Base-by-base conservation (phyloP, 2,797 vertebrate genomes). In the Urophycis tenuis region DNA sequence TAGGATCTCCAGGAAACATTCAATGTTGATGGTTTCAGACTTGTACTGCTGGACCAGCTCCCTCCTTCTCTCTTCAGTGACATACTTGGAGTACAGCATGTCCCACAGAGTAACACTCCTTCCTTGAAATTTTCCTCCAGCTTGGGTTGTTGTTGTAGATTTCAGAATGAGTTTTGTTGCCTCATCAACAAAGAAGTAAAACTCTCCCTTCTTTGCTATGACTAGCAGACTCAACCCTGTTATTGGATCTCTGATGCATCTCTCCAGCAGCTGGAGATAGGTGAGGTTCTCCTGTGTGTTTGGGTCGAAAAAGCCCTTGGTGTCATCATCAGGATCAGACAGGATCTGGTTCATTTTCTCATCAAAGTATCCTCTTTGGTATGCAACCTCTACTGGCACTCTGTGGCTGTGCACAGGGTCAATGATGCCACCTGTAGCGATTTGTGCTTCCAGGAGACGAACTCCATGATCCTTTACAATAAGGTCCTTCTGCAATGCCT, bases 271-370 rank as follows among this genome's bases (percentile, higher is more conserved):
- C 78, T 95, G 93, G 80, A 93, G 8, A 17, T 95, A 95, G 0
- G 94, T 95, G 1, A 95, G 92, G 78, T 94, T 95, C 86, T 95
- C 93, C 0, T 95, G 90, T 0, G 94, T 95, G 87, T 95, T 95
- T 79, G 95, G 94, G 79, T 94, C 94, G 0, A 94, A 94, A 82
- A 95, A 95, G 30, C 93, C 93, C 77, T 94, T 94, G 67, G 93
- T 94, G 83, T 95, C 94, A 0, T 94, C 94, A 0, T 41, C 49
- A 14, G 94, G 89, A 83, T 94, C 91, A 8, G 85, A 86, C 0
- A 95, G 91, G 64, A 93, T 71, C 9, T 75, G 84, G 84, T 83
- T 94, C 90, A 94, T 93, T 53, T 93, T 90, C 76, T 93, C 45
- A n/a, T 94, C 0, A 1, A 95, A 95, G 87, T 93, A 93, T 6